These are phyloP conservation scores for Mus pahari DNA, from an alignment of 2,113 vertebrate genomes.

Conservation along the genomic window DNA sequence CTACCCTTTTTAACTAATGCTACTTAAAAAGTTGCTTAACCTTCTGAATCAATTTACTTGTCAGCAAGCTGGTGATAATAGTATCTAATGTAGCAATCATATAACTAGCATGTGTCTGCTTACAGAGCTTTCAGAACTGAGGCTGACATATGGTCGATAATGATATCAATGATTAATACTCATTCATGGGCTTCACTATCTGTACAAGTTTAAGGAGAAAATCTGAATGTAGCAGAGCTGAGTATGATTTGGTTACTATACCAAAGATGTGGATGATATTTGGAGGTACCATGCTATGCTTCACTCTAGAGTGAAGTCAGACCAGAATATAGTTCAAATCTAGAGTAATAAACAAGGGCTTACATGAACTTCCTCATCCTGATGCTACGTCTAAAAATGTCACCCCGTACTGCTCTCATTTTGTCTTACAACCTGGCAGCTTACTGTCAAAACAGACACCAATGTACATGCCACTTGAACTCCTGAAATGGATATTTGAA, in stretches of 20 bases:
- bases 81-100: neutral
- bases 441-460: neutral
- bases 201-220: neutral
- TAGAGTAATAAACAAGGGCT: neutral
- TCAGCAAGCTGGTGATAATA: constrained; percentile 44
- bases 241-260: neutral
- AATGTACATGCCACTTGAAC: constrained; percentile 22
- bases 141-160: constrained; percentile 11
- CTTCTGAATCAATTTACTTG: constrained; percentile 26
- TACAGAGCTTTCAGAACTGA: constrained; percentile 4
- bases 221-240: neutral
- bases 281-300: neutral
- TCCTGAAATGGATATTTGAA: neutral
- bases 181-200: neutral
- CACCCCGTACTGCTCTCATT: neutral
- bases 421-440: constrained; percentile 33
- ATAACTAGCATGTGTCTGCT: neutral
- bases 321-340: neutral
- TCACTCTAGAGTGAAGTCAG: neutral
- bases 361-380: neutral
- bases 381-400: neutral
- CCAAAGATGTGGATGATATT: neutral
- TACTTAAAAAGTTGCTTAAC: neutral
- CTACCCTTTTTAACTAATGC: neutral
- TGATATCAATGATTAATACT: constrained; percentile 17